These are phyloP conservation scores for Esox masquinongy DNA, from an alignment of 2,797 vertebrate species.

Conservation along the genomic window DNA sequence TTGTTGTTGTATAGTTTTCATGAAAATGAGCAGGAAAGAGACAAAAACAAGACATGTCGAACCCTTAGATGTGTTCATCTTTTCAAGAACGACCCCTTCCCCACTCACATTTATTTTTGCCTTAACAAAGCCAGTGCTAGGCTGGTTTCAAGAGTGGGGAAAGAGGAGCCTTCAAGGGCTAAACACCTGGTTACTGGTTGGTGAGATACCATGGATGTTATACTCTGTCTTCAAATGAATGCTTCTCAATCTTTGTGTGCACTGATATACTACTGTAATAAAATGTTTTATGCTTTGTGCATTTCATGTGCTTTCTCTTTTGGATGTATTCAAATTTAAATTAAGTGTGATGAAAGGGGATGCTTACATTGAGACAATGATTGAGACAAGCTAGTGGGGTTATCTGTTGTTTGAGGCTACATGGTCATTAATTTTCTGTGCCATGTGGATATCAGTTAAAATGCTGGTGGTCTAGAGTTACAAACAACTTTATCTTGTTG, in stretches of 20 bases:
- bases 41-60: neutral
- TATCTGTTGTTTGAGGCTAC: neutral
- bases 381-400: neutral
- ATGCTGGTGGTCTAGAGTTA: neutral
- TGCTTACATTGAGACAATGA: neutral
- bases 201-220: neutral
- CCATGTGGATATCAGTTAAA: neutral
- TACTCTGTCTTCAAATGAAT: neutral
- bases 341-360: neutral
- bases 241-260: slow-evolving; percentile 2
- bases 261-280: neutral
- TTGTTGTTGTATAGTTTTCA: slow-evolving; percentile 33
- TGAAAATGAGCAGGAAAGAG: slow-evolving; percentile 13
- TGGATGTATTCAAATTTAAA: neutral
- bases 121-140: slow-evolving; percentile 62
- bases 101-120: slow-evolving; percentile 45
- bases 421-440: neutral
- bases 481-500: neutral
- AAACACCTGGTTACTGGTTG: neutral
- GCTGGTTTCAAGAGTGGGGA: slow-evolving; percentile 11
- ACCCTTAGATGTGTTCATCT: slow-evolving; percentile 1
- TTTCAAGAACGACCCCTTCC: slow-evolving; percentile 23
- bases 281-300: slow-evolving; percentile 3
- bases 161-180: neutral
- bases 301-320: slow-evolving; percentile 11